phyloP scores from a whole-genome alignment of 2,113 vertebrate species.

The Sardina pilchardus region DNA sequence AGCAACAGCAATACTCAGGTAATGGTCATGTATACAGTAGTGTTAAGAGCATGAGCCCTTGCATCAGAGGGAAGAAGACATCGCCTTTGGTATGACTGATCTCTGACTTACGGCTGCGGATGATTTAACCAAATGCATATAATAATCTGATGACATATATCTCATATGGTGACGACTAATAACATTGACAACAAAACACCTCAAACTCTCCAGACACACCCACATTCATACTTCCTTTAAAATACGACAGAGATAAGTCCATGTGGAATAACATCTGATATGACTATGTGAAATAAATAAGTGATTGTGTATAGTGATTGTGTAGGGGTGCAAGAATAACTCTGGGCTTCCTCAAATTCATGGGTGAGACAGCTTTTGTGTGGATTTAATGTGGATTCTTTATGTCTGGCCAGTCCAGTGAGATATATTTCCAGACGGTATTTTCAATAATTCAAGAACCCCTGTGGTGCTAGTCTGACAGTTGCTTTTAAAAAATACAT shows the following conservation, averaged over 20 bases:
- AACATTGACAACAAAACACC: neutral
- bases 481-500: slow-evolving; percentile 27
- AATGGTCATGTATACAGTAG: slow-evolving; percentile 58
- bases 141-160: neutral
- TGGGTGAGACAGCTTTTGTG: slow-evolving; percentile 3
- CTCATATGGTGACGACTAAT: neutral
- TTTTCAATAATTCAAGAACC: slow-evolving; percentile 28
- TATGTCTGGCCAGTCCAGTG: neutral
- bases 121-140: neutral
- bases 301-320: neutral
- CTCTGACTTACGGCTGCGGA: neutral
- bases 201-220: neutral
- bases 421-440: slow-evolving; percentile 17
- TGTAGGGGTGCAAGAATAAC: too few relatives aligned
- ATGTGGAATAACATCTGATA: neutral
- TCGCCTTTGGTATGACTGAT: neutral
- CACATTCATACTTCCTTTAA: neutral
- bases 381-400: neutral
- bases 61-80: slow-evolving; percentile 28
- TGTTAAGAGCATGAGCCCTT: slow-evolving; percentile 52
- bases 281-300: slow-evolving; percentile 1
- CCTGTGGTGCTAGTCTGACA: slow-evolving; percentile 18
- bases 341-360: neutral
- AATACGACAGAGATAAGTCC: neutral
- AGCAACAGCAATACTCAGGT: slow-evolving; percentile 38